Evolutionary conservation across 2,888 invertebrate species (phyloP).

Genomic region (Macaria liturata): DNA sequence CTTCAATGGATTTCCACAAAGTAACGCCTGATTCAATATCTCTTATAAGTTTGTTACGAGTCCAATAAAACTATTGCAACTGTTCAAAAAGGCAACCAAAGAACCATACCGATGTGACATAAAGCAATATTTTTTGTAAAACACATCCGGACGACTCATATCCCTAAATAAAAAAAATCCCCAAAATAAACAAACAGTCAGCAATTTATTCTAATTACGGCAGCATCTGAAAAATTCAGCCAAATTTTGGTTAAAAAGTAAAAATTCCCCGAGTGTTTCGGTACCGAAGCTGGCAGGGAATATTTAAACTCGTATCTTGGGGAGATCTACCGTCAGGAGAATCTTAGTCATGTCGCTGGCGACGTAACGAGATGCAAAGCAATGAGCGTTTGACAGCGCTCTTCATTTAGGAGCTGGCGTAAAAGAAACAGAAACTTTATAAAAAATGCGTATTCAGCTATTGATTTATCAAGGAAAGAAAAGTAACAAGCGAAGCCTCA

Average conservation of each 20-base stretch:
- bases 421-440: slow-evolving; percentile 7
- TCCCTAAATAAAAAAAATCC: no score
- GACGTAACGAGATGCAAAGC: slow-evolving; percentile 35
- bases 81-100: no score
- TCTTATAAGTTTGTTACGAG: no score
- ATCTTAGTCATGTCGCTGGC: slow-evolving; percentile 33
- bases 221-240: slow-evolving; percentile 33
- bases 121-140: no score
- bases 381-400: slow-evolving; percentile 33
- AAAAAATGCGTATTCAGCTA: no score
- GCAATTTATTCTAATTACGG: slow-evolving; percentile 37
- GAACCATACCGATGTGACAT: no score
- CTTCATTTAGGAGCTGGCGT: slow-evolving; percentile 28
- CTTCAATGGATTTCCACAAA: no score
- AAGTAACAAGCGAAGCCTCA: no score
- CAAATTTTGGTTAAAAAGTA: slow-evolving; percentile 28
- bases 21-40: no score
- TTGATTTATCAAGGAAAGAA: no score
- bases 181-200: not conserved
- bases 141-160: no score
- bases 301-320: slow-evolving; percentile 34
- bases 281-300: slow-evolving; percentile 28
- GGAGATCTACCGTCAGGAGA: slow-evolving; percentile 30
- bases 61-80: no score
- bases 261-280: slow-evolving; percentile 27